A percentile compares a stretch with the other conserved stretches of the same genome.
Evolutionary conservation across 2,797 vertebrate genomes (phyloP).

Genomic region (Hafferia zeledoni): DNA sequence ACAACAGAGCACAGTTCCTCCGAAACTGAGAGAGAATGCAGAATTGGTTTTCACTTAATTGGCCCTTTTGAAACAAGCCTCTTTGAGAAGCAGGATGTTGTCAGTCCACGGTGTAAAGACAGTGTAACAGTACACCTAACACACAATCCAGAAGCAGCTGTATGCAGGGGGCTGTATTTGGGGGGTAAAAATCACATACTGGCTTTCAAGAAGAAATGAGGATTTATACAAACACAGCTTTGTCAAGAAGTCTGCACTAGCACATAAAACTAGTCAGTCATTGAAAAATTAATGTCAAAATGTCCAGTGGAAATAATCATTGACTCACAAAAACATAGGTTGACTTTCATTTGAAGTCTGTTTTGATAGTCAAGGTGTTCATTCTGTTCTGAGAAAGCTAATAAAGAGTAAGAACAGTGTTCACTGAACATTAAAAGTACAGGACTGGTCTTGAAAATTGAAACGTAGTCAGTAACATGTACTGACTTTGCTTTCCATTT

Average conservation of each 20-base stretch:
- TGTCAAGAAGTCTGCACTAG: neutral
- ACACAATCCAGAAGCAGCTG: neutral
- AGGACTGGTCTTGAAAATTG: neutral
- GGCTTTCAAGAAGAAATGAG: neutral
- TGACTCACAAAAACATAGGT: neutral
- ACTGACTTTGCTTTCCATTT: neutral
- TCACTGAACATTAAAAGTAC: neutral
- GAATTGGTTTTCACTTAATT: conserved; percentile 56
- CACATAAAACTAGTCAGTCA: neutral
- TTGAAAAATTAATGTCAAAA: neutral
- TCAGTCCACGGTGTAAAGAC: neutral
- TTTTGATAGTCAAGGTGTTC: neutral
- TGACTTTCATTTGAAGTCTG: neutral
- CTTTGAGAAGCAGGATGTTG: conserved; percentile 43
- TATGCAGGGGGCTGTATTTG: neutral
- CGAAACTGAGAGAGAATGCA: conserved; percentile 27
- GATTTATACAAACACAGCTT: neutral
- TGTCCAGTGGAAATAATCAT: neutral
- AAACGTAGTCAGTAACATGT: accelerated
- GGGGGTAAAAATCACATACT: neutral
- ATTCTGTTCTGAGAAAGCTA: neutral
- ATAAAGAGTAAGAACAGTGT: neutral
- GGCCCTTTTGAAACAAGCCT: conserved; percentile 28
- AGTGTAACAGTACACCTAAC: neutral
- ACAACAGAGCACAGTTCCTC: conserved; percentile 5